A percentile compares a stretch with the other conserved stretches of the same genome.
Evolutionary conservation across 2,888 invertebrate species (phyloP).

Genomic region (Cataglyphis livida): DNA sequence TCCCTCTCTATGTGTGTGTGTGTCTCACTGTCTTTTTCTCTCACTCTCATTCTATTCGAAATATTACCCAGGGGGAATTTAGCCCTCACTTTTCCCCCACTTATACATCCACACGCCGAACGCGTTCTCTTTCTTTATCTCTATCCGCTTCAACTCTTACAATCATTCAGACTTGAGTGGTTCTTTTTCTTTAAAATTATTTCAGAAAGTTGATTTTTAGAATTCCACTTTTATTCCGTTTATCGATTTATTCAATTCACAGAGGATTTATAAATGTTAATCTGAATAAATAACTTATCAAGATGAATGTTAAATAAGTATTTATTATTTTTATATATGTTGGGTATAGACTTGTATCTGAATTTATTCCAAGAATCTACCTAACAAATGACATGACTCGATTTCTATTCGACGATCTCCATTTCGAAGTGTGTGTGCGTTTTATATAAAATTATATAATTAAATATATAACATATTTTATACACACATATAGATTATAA

Average conservation of each 20-base stretch:
- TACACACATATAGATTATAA: too few relatives aligned
- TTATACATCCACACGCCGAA: background rate
- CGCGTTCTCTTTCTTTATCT: conserved; percentile 23
- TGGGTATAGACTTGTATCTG: background rate
- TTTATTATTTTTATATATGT: background rate
- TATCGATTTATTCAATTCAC: background rate
- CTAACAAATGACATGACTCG: background rate
- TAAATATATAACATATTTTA: too few relatives aligned
- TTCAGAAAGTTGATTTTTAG: background rate
- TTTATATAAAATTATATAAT: too few relatives aligned
- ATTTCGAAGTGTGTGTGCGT: background rate
- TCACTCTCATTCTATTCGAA: background rate
- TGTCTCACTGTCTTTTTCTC: background rate
- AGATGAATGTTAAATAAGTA: background rate
- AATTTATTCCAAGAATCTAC: background rate
- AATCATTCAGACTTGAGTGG: conserved; percentile 24
- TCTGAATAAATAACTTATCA: background rate
- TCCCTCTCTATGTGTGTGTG: background rate
- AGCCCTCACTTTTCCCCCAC: background rate
- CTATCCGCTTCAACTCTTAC: conserved; percentile 18
- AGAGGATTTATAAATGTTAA: background rate
- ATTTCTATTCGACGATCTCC: too few relatives aligned
- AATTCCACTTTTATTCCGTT: background rate
- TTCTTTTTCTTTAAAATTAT: conserved; percentile 11
- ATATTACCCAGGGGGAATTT: conserved; percentile 18